Percentiles rank a stretch among this genome's conserved stretches.
These are phyloP conservation scores for Drosophila yooni DNA, from an alignment of 2,888 invertebrate genomes.

Conservation along the genomic window DNA sequence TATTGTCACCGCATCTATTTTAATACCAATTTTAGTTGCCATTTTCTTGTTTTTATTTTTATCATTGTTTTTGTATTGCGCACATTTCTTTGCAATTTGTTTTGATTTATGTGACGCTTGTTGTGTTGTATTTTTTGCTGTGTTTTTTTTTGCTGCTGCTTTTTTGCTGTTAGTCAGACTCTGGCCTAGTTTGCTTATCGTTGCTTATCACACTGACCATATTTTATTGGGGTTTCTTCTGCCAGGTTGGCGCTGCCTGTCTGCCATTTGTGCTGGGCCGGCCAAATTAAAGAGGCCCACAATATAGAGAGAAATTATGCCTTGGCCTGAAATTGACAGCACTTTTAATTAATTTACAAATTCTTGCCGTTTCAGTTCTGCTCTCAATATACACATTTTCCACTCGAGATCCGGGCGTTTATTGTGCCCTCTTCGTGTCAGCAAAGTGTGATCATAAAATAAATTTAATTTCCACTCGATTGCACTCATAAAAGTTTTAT, in stretches of 20 bases:
- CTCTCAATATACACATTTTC: constrained; percentile 19
- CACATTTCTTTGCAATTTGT: constrained; percentile 60
- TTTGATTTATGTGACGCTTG: constrained; percentile 68
- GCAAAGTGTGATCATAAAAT: constrained; percentile 37
- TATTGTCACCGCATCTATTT: constrained; percentile 50
- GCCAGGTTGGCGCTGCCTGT: constrained; percentile 25
- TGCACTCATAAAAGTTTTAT: constrained; percentile 8
- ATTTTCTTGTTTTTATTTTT: constrained; percentile 10
- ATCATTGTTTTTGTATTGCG: constrained; percentile 32
- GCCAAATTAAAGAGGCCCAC: constrained; percentile 58
- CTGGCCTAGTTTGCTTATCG: constrained; percentile 64
- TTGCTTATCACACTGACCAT: constrained; percentile 62
- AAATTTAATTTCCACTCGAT: constrained; percentile 34
- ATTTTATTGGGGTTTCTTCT: constrained; percentile 55
- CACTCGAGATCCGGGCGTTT: constrained; percentile 15
- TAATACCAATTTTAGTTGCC: constrained; percentile 43
- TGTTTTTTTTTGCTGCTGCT: constrained; percentile 19
- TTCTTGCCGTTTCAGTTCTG: constrained; percentile 10
- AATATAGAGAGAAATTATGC: constrained; percentile 19
- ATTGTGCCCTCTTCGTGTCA: constrained; percentile 25
- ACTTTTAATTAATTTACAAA: constrained; percentile 58
- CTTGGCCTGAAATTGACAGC: constrained; percentile 41
- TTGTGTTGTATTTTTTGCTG: constrained; percentile 13
- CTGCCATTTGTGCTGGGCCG: constrained; percentile 48
- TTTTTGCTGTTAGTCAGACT: constrained; percentile 28